phyloP scores from a whole-genome alignment of 2,797 vertebrate genomes.

The Epinephelus coioides region DNA sequence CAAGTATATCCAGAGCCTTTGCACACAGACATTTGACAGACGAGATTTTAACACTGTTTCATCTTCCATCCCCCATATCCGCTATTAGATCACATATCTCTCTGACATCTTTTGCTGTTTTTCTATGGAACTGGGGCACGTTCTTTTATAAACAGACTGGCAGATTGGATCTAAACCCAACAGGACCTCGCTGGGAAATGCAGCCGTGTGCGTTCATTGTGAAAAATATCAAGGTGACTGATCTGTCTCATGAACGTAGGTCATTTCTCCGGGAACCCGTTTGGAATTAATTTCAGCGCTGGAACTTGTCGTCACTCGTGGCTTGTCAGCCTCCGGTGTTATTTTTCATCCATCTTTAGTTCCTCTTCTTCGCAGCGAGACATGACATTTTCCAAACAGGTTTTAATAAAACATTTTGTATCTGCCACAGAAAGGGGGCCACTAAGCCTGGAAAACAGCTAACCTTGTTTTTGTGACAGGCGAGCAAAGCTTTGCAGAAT shows the following conservation, averaged over 20 bases:
- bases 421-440: slow-evolving; percentile 53
- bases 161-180: slow-evolving; percentile 65
- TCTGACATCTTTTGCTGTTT: slow-evolving; percentile 53
- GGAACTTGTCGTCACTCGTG: slow-evolving; percentile 43
- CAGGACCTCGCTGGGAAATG: slow-evolving; percentile 49
- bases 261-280: slow-evolving; percentile 55
- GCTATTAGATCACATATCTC: slow-evolving; percentile 49
- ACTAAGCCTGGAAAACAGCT: slow-evolving; percentile 58
- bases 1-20: slow-evolving; percentile 41
- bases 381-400: slow-evolving; percentile 68
- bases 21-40: slow-evolving; percentile 52
- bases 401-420: slow-evolving; percentile 76
- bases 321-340: slow-evolving; percentile 36
- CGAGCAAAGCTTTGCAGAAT: slow-evolving; percentile 62
- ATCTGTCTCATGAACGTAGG: slow-evolving; percentile 39
- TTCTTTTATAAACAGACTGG: slow-evolving; percentile 57
- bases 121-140: slow-evolving; percentile 50
- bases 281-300: slow-evolving; percentile 37
- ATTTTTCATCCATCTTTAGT: slow-evolving; percentile 57
- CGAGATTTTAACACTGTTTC: slow-evolving; percentile 57
- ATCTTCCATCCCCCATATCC: slow-evolving; percentile 50
- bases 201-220: slow-evolving; percentile 14
- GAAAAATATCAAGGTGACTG: slow-evolving; percentile 52
- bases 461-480: slow-evolving; percentile 75
- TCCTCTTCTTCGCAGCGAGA: slow-evolving; percentile 33